phyloP scores from a whole-genome alignment of 2,888 invertebrate genomes.

The Xanthorhoe designata region DNA sequence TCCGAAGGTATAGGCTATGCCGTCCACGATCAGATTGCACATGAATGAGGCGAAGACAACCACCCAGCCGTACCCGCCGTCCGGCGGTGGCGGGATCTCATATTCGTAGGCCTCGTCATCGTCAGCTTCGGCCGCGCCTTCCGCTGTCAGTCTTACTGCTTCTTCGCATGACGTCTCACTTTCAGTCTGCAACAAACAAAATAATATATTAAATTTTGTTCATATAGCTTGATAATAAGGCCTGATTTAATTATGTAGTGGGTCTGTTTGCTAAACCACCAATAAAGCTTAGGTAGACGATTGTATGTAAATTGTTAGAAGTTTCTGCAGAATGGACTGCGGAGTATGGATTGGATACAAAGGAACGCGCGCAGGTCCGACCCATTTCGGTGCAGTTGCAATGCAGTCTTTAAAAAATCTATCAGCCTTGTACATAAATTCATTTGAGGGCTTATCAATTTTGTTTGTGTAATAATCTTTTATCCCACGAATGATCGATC shows the following conservation, averaged over 20 bases:
- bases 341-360: slow-evolving; percentile 40
- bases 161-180: slow-evolving; percentile 95
- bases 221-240: no score
- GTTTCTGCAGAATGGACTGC: slow-evolving; percentile 25
- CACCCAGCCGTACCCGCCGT: slow-evolving; percentile 97
- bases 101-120: slow-evolving; percentile 88
- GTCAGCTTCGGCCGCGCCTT: slow-evolving; percentile 86
- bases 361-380: slow-evolving; percentile 48
- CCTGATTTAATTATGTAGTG: no score
- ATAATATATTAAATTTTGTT: slow-evolving; percentile 14
- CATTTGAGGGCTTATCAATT: not conserved
- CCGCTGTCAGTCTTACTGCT: slow-evolving; percentile 91
- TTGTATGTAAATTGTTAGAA: not conserved
- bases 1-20: slow-evolving; percentile 99
- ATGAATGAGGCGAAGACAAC: slow-evolving; percentile 98
- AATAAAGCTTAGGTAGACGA: not conserved
- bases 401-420: slow-evolving; percentile 26
- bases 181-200: slow-evolving; percentile 89
- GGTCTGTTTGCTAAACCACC: no score
- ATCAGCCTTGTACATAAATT: not conserved
- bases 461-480: not conserved
- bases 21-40: slow-evolving; percentile 99
- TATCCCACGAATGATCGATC: not conserved
- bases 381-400: slow-evolving; percentile 45
- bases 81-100: slow-evolving; percentile 93